These are phyloP conservation scores for Todiramphus saurophagus DNA, from an alignment of 2,113 vertebrate genomes.

Conservation along the genomic window DNA sequence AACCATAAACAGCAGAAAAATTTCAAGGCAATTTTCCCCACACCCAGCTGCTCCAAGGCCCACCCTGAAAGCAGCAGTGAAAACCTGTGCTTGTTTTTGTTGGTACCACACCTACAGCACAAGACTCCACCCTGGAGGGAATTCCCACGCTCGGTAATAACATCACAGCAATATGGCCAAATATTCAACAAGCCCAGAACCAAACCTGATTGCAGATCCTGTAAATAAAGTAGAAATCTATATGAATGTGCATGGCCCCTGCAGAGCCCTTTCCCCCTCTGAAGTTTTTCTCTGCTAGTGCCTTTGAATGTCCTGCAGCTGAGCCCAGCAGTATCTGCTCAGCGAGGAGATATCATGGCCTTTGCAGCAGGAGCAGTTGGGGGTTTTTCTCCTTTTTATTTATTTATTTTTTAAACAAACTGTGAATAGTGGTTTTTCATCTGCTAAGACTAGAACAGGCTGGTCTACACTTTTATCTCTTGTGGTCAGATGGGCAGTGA, in stretches of 20 bases:
- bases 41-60: neutral
- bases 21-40: neutral
- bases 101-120: neutral
- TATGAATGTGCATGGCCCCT: rapidly evolving
- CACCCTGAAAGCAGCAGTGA: neutral
- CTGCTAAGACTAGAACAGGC: neutral
- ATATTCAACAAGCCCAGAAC: neutral
- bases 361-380: neutral
- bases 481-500: neutral
- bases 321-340: neutral
- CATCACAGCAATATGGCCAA: rapidly evolving
- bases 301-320: neutral
- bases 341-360: neutral
- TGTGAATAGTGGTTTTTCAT: neutral
- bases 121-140: slow-evolving; percentile 32
- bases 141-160: slow-evolving; percentile 2
- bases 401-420: no score
- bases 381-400: neutral
- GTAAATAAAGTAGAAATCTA: neutral
- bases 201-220: neutral
- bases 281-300: neutral
- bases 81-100: neutral
- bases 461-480: neutral
- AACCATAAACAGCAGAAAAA: neutral
- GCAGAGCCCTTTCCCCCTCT: neutral